phyloP scores from a whole-genome alignment of 2,113 vertebrate species.

The Cynopterus brachyotis region DNA sequence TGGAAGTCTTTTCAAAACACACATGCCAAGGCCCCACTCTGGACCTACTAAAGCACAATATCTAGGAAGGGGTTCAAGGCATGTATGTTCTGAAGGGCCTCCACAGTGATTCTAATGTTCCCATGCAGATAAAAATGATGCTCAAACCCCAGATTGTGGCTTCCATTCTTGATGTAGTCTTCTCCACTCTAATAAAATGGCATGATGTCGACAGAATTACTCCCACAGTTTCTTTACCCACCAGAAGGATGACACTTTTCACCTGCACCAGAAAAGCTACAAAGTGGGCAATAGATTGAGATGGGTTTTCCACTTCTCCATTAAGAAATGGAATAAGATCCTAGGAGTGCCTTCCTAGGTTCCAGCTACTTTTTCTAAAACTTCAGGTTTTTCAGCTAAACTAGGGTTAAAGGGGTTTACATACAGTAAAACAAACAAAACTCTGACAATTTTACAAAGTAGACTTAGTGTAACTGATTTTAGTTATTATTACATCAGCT shows the following conservation, averaged over 20 bases:
- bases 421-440: not conserved
- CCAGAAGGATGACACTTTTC: not conserved
- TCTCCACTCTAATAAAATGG: not conserved
- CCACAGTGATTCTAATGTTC: too few species aligned
- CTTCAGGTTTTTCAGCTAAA: not conserved
- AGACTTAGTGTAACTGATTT: not conserved
- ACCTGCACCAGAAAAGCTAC: not conserved
- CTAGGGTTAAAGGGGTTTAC: not conserved
- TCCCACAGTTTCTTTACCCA: not conserved
- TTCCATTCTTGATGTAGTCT: not conserved
- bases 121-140: not conserved
- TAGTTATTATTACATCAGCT: not conserved
- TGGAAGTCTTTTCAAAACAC: not conserved
- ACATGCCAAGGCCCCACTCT: not conserved
- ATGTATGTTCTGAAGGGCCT: not conserved
- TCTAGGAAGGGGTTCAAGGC: not conserved
- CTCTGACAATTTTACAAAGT: not conserved
- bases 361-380: not conserved
- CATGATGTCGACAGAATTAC: not conserved
- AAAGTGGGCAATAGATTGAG: not conserved
- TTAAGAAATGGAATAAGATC: not conserved
- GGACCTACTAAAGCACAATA: not conserved
- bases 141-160: not conserved
- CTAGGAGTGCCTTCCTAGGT: not conserved
- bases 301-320: not conserved